Base-by-base conservation (phyloP, 2,113 vertebrate species). In the Archocentrus centrarchus region DNA sequence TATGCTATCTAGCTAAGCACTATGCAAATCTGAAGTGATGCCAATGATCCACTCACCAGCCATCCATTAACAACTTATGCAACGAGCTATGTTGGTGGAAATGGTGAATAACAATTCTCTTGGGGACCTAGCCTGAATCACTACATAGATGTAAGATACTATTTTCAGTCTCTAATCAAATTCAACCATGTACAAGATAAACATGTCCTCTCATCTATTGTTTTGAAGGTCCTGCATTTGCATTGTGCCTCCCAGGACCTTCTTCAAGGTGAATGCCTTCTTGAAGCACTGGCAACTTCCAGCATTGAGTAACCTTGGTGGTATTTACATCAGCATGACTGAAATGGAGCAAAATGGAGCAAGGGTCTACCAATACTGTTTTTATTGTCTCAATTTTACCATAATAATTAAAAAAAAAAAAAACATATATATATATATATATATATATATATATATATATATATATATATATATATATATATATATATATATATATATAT, bases 51-150 rank as follows among this genome's bases (percentile, higher is more conserved):
- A 24, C 22, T 66, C 73, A 62, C 60, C 32, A 55, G 22, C 59
- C 27, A 44, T 63, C 13, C 30, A 70, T n/a, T 55, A 14, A 47
- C 22, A 30, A 17, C 50, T 79, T 79, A 86, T 83, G 79, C 53
- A 86, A 81, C 24, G 15, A 44, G 50, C 50, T 24, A 62, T 81
- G 37, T 75, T 0, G 15, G 59, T 77, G 79, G 2, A 57, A 55
- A 86, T 9, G 27, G 70, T 90, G 57, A 79, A 39, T 83, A 82
- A 87, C 59, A 66, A 75, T 5, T 50, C 75, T 32, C 18, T n/a
- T 11, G 17, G 20, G n/a, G 18, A 35, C 9, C 1, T 35, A 9
- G 7, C 0, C 1, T 60, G 30, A 83, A 70, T 75, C 22, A 32
- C 13, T 4, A 11, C 11, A 14, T 17, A 11, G 35, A 62, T 30